Conservation (phyloP, 1,140 invertebrate genomes). For the Papilio machaon region DNA sequence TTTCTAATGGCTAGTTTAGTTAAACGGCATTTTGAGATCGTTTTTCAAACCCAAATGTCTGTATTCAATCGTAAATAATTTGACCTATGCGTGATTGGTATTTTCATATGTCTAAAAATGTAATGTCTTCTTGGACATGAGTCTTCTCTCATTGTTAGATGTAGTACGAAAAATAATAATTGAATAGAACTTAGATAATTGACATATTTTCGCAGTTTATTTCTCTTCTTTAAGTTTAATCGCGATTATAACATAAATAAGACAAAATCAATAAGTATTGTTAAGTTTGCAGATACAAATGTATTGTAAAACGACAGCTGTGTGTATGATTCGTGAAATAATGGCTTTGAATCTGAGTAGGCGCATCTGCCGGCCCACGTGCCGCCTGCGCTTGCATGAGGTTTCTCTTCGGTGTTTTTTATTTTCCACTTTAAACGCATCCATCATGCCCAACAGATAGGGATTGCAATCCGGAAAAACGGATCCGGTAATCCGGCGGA, state of each 20-base stretch:
- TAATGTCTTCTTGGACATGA: neutral
- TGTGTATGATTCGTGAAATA: slow-evolving; percentile 60
- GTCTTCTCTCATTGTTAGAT: neutral
- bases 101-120: neutral
- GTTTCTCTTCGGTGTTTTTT: slow-evolving; percentile 69
- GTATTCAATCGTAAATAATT: neutral
- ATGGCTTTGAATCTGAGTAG: slow-evolving; percentile 56
- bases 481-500: too few species aligned
- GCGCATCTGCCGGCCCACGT: slow-evolving; percentile 79
- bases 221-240: neutral
- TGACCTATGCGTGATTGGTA: neutral
- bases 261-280: slow-evolving; percentile 22
- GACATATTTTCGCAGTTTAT: neutral
- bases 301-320: slow-evolving; percentile 66
- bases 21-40: neutral
- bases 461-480: too few species aligned
- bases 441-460: slow-evolving; percentile 76
- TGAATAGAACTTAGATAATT: too few species aligned
- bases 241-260: neutral
- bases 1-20: neutral
- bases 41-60: neutral
- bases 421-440: slow-evolving; percentile 64
- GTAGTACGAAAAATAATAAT: neutral
- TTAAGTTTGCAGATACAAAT: slow-evolving; percentile 55
- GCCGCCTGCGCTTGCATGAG: slow-evolving; percentile 68